Base-by-base conservation (phyloP, 2,797 vertebrate species). In the Austrolebias charrua region DNA sequence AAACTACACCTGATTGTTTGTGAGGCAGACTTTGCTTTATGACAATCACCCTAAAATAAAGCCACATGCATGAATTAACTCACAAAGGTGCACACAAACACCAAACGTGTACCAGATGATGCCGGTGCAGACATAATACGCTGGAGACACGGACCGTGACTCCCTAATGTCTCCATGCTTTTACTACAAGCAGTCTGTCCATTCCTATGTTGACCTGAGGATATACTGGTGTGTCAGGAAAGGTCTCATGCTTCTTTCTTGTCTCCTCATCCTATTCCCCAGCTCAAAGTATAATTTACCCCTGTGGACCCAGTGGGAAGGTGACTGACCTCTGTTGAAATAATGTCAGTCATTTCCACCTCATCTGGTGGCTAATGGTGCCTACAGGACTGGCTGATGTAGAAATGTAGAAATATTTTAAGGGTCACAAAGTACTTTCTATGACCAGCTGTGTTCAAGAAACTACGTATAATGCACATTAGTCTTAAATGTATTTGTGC, bases 331-430 rank as follows among this genome's bases (percentile, higher is more conserved):
- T 88, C 73, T 42, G 60, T 74, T 82, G 82, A 81, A 79, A 69
- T 85, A 84, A 86, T 85, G 87, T 63, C 71, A 40, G 71, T 60
- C n/a, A 48, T 84, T 64, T 69, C 81, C 76, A 85, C 66, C 82
- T 88, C 83, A 85, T 89, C 78, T 84, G 76, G 66, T 46, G 67
- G 79, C 73, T 89, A 90, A 90, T 88, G 85, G 76, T 79, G 81
- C 86, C 79, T 76, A 73, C 61, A 81, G 72, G 75, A 76, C 71
- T 58, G 63, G 67, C 81, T 69, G 72, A 62, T 38, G 55, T 44
- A 14, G 61, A 71, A 60, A 7, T 43, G 61, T 54, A 72, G 60
- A 61, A 66, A 69, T 28, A 28, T 56, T 40, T 67, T 24, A 72
- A 73, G 60, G 60, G 59, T 64, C 31, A 47, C 55, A 24, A 63